Evolutionary conservation across 2,888 invertebrate species (phyloP).

Genomic region (Orchesella flavescens): DNA sequence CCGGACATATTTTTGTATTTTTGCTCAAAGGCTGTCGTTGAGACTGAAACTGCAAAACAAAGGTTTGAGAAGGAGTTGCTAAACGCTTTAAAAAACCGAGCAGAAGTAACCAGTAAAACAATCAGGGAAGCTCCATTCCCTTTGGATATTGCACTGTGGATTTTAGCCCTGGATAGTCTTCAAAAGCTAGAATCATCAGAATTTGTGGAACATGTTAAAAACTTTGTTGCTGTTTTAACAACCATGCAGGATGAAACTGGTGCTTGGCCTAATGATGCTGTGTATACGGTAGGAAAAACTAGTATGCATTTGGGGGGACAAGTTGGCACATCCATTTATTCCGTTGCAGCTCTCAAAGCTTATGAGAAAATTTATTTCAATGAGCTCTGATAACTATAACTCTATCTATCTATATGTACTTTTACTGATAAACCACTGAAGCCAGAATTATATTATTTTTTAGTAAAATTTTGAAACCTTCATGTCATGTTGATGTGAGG

Average conservation of each 20-base stretch:
- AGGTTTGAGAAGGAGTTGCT: not conserved
- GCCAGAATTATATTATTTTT: too few relatives aligned
- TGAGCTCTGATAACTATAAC: too few relatives aligned
- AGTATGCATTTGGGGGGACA: conserved; percentile 3
- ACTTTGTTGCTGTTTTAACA: not conserved
- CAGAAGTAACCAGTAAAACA: not conserved
- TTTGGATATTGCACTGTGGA: conserved; percentile 8
- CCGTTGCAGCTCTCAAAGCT: conserved; percentile 3
- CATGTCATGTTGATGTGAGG: too few relatives aligned
- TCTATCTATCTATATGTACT: too few relatives aligned
- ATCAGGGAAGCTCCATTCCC: not conserved
- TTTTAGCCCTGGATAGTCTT: not conserved
- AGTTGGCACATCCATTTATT: conserved; percentile 16
- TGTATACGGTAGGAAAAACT: not conserved
- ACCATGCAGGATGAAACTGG: conserved; percentile 7
- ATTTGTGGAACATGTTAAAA: not conserved
- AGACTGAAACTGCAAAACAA: not conserved
- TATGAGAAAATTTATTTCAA: too few relatives aligned
- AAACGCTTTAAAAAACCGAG: not conserved
- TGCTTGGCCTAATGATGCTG: not conserved
- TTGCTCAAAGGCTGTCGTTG: conserved; percentile 8
- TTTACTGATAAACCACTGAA: too few relatives aligned
- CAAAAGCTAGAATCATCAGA: not conserved
- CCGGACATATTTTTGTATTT: conserved; percentile 12
- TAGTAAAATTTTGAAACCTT: too few relatives aligned